Base-by-base conservation (phyloP, 2,113 vertebrate genomes). In the Hippopotamus amphibius region DNA sequence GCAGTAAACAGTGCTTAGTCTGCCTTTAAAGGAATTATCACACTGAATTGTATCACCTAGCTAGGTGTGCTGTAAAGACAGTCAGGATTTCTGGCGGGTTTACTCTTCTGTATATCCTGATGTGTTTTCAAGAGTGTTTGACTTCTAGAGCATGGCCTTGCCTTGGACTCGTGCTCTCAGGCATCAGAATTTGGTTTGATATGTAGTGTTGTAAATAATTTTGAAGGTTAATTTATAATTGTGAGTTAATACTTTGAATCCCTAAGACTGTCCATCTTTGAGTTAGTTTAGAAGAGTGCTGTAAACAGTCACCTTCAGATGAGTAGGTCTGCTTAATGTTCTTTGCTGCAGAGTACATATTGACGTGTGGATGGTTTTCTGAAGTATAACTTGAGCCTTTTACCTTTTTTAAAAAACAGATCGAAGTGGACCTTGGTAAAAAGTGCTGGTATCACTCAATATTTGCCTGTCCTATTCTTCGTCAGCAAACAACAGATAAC, bases 381-480 rank as follows among this genome's bases (percentile, higher is more conserved):
- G 57, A 87, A 65, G 24, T 41, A 15, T 55, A 53, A 81, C 46
- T 28, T 57, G 11, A 76, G 30, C 15, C 33, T 88, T 71, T 88
- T 65, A 57, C 11, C 94, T 79, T 97, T 97, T 92, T 33, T 43
- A 28, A 65, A 95, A 90, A 80, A 55, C 97, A 99, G 99, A 99
- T 99, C 97, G 99, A 99, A 98, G 99, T 99, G 97, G 99, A 99
- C 97, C 99, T 99, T 0, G 99, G 99, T 77, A 99, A 99, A 94
- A 99, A 99, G 92, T 99, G 99, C 97, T 99, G 99, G 99, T 99
- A 99, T 97, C 99, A 99, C 97, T 99, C 99, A 53, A 99, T 99
- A 98, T 99, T 99, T 96, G 99, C 99, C 96, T 99, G 99, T 86
- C 99, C 99, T 57, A 99, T 99, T 95, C 99, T 99, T 97, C 99